Evolutionary conservation across 2,113 vertebrate genomes (phyloP).

Genomic region (Microtus richardsoni): DNA sequence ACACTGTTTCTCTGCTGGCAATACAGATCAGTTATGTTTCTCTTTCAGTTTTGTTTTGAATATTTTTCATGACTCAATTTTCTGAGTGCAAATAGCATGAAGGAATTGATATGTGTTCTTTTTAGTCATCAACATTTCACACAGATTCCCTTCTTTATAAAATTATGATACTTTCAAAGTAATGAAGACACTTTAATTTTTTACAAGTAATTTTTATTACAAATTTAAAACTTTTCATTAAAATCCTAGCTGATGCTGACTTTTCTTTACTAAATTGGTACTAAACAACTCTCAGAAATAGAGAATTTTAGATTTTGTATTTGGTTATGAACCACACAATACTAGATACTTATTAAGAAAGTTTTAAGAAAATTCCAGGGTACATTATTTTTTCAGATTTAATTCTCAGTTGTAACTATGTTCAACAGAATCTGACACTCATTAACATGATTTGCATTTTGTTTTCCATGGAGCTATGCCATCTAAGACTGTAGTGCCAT

Average conservation of each 20-base stretch:
- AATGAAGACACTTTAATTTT: background rate
- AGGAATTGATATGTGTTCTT: background rate
- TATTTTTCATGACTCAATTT: background rate
- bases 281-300: background rate
- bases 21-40: background rate
- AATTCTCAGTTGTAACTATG: background rate
- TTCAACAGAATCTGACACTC: background rate
- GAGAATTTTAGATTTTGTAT: background rate
- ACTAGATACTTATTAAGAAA: background rate
- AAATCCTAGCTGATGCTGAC: background rate
- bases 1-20: background rate
- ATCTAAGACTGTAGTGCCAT: background rate
- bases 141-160: background rate
- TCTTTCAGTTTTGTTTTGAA: background rate
- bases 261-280: background rate
- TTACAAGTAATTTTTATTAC: background rate
- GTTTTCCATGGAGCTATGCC: background rate
- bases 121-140: background rate
- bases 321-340: background rate
- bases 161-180: background rate
- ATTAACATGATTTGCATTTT: background rate
- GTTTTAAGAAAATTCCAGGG: background rate
- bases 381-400: background rate
- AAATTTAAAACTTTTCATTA: background rate
- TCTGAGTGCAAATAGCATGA: background rate